These are phyloP conservation scores for Scytalopus superciliaris DNA, from an alignment of 2,113 vertebrate genomes.

Conservation along the genomic window DNA sequence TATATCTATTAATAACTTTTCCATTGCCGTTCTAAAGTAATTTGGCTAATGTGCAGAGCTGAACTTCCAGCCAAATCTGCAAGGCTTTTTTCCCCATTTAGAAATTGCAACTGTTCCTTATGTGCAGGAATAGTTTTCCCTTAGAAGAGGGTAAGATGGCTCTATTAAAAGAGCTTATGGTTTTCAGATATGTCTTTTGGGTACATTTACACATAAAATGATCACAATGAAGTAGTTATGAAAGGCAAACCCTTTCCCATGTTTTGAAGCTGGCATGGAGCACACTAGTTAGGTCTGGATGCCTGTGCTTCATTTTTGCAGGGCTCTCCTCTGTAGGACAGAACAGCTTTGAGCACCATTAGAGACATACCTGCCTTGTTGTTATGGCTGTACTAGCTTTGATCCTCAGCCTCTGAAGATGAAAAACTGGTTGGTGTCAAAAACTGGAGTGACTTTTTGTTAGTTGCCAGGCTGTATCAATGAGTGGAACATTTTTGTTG, in stretches of 20 bases:
- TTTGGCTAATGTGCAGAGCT: neutral
- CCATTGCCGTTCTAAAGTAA: neutral
- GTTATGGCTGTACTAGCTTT: neutral
- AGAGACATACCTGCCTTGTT: neutral
- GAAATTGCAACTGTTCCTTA: neutral
- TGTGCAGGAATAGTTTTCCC: neutral
- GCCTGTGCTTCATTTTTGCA: neutral
- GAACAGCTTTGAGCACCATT: neutral
- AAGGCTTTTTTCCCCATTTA: neutral
- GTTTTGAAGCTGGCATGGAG: neutral
- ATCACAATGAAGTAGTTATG: neutral
- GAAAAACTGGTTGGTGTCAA: neutral
- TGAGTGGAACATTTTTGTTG: neutral
- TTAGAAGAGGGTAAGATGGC: neutral
- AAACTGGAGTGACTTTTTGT: neutral
- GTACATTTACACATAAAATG: neutral
- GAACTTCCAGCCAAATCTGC: neutral
- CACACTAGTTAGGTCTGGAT: neutral
- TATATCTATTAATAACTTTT: conserved; percentile 7
- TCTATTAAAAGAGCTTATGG: neutral
- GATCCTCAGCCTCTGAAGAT: neutral
- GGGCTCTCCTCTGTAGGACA: neutral
- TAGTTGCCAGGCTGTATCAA: neutral
- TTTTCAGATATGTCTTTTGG: neutral
- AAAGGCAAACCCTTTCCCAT: neutral